Evolutionary conservation across 1,140 invertebrate species (phyloP).

Genomic region (Drosophila erecta): DNA sequence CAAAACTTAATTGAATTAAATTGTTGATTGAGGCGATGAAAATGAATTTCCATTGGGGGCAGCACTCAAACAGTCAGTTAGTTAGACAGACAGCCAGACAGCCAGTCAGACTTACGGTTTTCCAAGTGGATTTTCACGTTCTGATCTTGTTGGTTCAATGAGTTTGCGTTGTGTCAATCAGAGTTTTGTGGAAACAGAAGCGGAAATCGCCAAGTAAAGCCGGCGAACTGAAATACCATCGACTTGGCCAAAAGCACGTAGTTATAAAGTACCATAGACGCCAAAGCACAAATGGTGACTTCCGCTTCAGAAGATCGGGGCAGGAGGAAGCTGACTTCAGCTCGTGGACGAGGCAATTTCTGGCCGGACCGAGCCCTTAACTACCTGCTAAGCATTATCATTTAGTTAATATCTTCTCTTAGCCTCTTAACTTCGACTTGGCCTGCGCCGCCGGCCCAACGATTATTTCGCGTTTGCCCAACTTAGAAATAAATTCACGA

Average conservation of each 20-base stretch:
- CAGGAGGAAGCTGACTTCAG: constrained; percentile 12
- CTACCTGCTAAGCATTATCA: constrained; percentile 61
- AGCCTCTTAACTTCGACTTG: constrained; percentile 20
- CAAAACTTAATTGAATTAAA: constrained; percentile 76
- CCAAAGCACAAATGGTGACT: constrained; percentile 37
- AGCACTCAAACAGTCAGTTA: constrained; percentile 22
- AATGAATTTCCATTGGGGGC: constrained; percentile 65
- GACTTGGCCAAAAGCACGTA: constrained; percentile 53
- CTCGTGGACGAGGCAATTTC: constrained; percentile 21
- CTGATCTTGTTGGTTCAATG: constrained; percentile 32
- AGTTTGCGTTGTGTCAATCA: constrained; percentile 53
- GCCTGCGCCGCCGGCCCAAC: constrained; percentile 16
- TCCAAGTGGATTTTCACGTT: constrained; percentile 64
- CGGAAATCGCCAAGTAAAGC: constrained; percentile 25
- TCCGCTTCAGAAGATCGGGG: constrained; percentile 32
- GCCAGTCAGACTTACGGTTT: background rate
- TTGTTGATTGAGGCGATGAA: constrained; percentile 74
- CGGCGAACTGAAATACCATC: constrained; percentile 55
- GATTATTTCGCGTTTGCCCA: constrained; percentile 70
- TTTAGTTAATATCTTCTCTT: constrained; percentile 58
- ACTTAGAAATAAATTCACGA: constrained; percentile 77
- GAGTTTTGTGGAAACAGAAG: constrained; percentile 51
- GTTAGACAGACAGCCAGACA: constrained; percentile 4
- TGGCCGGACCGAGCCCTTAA: constrained; percentile 22
- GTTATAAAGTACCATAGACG: constrained; percentile 23